A percentile compares a stretch with the other conserved stretches of the same genome.
phyloP scores from a whole-genome alignment of 2,888 invertebrate genomes.

The Tuberolachnus salignus region DNA sequence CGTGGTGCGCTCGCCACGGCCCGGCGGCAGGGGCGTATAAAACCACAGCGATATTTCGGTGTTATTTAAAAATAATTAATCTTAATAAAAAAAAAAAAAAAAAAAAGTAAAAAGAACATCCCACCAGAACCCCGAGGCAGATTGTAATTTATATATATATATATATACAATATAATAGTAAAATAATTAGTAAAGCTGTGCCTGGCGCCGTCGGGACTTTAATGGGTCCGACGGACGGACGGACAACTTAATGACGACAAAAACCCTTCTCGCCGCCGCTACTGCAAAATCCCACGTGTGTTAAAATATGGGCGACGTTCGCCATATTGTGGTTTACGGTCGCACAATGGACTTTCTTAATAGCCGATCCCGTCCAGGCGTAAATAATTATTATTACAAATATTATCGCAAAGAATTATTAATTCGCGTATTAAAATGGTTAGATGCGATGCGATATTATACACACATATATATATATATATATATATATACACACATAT shows the following conservation, averaged over 20 bases:
- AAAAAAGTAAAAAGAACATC: background rate
- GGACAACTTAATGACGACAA: constrained; percentile 49
- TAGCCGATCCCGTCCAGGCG: background rate
- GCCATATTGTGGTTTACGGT: constrained; percentile 2
- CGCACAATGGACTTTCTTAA: constrained; percentile 45
- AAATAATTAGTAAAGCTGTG: constrained; percentile 29
- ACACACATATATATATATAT: too few species aligned
- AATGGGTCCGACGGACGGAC: constrained; percentile 43
- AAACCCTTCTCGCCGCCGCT: constrained; percentile 31
- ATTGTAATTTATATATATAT: constrained; percentile 15
- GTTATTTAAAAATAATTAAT: constrained; percentile 47
- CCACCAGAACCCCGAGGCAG: background rate
- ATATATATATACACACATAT: too few species aligned
- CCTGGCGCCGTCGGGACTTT: constrained; percentile 33
- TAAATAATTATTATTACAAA: constrained; percentile 32
- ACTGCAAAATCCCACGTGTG: background rate
- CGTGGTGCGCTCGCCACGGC: too few species aligned
- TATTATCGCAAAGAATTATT: too few species aligned
- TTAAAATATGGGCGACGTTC: constrained; percentile 15
- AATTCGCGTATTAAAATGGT: too few species aligned
- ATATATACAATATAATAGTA: background rate
- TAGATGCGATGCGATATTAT: too few species aligned
- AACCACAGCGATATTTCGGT: too few species aligned
- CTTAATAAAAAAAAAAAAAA: constrained; percentile 9
- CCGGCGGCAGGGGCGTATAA: too few species aligned